phyloP scores from a whole-genome alignment of 2,113 vertebrate species.

The Boulengeromyrus knoepffleri region DNA sequence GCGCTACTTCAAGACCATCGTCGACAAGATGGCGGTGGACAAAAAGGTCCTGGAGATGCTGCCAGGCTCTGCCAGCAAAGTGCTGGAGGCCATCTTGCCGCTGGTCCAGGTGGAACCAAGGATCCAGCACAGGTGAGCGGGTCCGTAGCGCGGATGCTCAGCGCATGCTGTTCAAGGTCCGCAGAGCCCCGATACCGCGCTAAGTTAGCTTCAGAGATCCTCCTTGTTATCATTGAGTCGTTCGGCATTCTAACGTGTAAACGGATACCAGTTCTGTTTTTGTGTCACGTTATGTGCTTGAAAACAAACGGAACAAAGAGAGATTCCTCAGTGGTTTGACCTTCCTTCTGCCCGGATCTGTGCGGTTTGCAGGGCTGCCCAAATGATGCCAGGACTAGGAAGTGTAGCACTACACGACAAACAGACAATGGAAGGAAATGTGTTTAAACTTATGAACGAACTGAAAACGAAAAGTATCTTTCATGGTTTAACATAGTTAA shows the following conservation, averaged over 20 bases:
- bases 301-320: neutral
- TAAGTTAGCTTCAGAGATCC: neutral
- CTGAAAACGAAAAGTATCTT: neutral
- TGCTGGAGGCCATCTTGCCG: slow-evolving; percentile 90
- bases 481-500: neutral
- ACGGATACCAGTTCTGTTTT: neutral
- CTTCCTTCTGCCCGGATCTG: neutral
- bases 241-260: neutral
- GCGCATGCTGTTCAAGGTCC: neutral
- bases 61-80: slow-evolving; percentile 90
- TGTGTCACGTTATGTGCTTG: neutral
- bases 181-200: neutral
- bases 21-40: slow-evolving; percentile 96
- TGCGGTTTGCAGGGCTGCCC: neutral
- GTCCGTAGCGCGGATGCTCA: neutral
- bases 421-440: neutral
- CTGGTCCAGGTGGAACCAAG: slow-evolving; percentile 82
- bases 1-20: slow-evolving; percentile 96
- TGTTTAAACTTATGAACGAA: neutral
- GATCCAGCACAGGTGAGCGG: slow-evolving; percentile 80
- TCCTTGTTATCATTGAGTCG: neutral
- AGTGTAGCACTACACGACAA: neutral
- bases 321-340: neutral
- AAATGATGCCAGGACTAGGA: neutral
- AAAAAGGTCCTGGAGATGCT: slow-evolving; percentile 96